These are phyloP conservation scores for Caenorhabditis inopinata DNA, from an alignment of 1,140 invertebrate species.

Conservation along the genomic window DNA sequence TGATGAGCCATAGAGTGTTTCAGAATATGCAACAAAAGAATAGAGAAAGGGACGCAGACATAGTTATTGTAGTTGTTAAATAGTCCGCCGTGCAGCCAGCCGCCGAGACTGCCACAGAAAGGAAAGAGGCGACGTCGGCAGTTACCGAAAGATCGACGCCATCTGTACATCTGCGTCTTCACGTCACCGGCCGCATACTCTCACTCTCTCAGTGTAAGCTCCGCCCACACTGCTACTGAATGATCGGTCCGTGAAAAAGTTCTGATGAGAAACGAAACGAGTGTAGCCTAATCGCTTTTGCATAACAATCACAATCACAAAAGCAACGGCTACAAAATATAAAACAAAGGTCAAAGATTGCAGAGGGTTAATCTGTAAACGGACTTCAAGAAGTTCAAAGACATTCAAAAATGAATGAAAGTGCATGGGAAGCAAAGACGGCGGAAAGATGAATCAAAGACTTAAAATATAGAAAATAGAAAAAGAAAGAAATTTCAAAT, in stretches of 20 bases:
- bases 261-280: not conserved
- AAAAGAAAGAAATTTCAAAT: too few relatives aligned
- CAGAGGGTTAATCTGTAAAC: too few relatives aligned
- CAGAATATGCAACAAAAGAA: not conserved
- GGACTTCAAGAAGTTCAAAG: too few relatives aligned
- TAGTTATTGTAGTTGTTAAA: not conserved
- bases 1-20: too few relatives aligned
- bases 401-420: too few relatives aligned
- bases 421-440: too few relatives aligned
- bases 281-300: slow-evolving; percentile 7
- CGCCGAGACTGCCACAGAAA: not conserved
- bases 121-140: not conserved
- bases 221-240: slow-evolving; percentile 7
- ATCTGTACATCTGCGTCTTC: not conserved
- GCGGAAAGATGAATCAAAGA: too few relatives aligned
- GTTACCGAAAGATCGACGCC: not conserved
- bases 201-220: not conserved
- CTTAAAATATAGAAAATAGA: too few relatives aligned
- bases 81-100: not conserved
- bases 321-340: not conserved
- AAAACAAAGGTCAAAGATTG: too few relatives aligned
- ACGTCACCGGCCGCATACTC: not conserved
- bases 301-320: not conserved
- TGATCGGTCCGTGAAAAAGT: not conserved
- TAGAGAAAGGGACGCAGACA: not conserved